These are phyloP conservation scores for Rotaria sp. DNA, from an alignment of 2,888 invertebrate species.

Conservation along the genomic window DNA sequence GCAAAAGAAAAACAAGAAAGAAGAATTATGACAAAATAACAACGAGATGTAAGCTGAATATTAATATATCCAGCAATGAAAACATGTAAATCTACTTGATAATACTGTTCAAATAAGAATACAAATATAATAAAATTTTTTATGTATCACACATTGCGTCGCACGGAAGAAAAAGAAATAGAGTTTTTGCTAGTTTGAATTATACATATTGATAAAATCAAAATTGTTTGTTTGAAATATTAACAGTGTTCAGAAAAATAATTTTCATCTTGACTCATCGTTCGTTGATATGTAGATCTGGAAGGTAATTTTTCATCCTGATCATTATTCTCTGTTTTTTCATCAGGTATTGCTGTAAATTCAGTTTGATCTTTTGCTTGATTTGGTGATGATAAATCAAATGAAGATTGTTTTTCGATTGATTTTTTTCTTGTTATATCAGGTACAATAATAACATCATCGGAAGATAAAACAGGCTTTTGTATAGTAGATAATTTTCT, in stretches of 20 bases:
- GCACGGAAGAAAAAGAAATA: too few species aligned
- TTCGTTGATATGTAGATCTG: neutral
- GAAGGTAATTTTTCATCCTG: neutral
- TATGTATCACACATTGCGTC: neutral
- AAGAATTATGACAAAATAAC: neutral
- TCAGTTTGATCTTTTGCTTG: neutral
- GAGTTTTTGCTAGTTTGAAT: too few species aligned
- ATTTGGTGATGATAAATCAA: neutral
- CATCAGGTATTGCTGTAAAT: neutral
- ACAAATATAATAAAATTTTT: neutral
- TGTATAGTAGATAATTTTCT: too few species aligned
- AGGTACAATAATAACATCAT: neutral
- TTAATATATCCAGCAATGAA: neutral
- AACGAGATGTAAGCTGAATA: neutral
- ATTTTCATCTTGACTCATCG: neutral
- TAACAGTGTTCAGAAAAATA: slow-evolving; percentile 21
- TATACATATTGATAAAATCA: too few species aligned
- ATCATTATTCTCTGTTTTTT: neutral
- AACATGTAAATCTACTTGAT: neutral
- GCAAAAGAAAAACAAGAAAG: neutral
- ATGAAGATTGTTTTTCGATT: neutral
- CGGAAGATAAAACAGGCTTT: neutral
- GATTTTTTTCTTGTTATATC: neutral
- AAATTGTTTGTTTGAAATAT: neutral
- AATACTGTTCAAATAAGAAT: neutral